These are phyloP conservation scores for Odontocerum albicorne DNA, from an alignment of 2,888 invertebrate species.

Conservation along the genomic window DNA sequence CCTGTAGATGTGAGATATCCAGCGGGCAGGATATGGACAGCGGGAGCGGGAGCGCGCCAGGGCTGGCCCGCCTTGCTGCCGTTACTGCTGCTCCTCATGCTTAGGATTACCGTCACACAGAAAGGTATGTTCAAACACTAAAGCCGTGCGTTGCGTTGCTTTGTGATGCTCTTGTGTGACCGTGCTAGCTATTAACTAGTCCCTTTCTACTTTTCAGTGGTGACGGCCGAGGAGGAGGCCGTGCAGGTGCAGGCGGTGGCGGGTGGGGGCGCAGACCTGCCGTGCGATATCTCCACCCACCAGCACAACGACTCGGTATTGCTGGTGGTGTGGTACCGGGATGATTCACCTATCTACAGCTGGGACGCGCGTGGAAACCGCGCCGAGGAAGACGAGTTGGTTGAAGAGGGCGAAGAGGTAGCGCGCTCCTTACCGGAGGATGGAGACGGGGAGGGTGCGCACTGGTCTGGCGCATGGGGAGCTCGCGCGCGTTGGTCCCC, in stretches of 20 bases:
- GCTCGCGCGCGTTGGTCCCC: constrained; percentile 30
- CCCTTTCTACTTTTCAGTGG: too few species aligned
- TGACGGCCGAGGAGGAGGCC: constrained; percentile 58
- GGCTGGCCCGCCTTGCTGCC: too few species aligned
- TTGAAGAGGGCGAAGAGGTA: constrained; percentile 22
- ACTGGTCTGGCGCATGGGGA: constrained; percentile 30
- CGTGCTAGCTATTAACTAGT: too few species aligned
- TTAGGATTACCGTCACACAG: too few species aligned
- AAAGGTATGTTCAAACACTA: too few species aligned
- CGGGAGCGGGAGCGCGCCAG: too few species aligned
- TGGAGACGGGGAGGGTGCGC: constrained; percentile 42
- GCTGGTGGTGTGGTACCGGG: constrained; percentile 90
- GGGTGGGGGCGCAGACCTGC: constrained; percentile 77
- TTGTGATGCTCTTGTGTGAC: too few species aligned
- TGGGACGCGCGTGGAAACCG: constrained; percentile 47
- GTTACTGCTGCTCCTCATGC: background rate
- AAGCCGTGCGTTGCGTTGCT: too few species aligned
- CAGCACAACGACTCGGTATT: constrained; percentile 77
- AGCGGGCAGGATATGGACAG: too few species aligned
- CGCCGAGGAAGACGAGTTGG: constrained; percentile 41
- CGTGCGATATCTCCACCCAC: constrained; percentile 83
- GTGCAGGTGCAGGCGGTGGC: constrained; percentile 70
- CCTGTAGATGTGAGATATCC: too few species aligned
- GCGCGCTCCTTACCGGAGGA: constrained; percentile 29
- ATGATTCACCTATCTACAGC: constrained; percentile 89